These are phyloP conservation scores for Gallinago undulata DNA, from an alignment of 2,113 vertebrate genomes.

Conservation along the genomic window DNA sequence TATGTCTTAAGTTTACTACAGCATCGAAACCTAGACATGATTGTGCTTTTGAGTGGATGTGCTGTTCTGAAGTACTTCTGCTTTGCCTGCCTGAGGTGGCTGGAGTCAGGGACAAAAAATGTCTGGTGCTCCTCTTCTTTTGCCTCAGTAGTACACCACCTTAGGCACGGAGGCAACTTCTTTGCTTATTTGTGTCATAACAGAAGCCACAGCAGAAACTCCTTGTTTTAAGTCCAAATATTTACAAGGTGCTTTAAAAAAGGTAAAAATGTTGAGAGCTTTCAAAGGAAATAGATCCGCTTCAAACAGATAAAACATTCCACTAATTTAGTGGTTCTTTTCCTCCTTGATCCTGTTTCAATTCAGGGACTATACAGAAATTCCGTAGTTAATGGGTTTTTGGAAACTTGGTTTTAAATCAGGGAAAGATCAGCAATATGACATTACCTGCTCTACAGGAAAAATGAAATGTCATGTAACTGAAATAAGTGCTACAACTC, in stretches of 20 bases:
- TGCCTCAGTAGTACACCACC: neutral
- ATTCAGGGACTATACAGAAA: neutral
- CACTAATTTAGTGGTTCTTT: neutral
- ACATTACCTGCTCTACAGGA: neutral
- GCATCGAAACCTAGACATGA: neutral
- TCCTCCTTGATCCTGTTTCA: neutral
- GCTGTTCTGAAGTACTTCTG: neutral
- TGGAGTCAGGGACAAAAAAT: neutral
- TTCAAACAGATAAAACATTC: neutral
- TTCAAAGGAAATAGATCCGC: neutral
- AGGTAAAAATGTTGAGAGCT: neutral
- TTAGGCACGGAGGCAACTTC: neutral
- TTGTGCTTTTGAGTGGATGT: neutral
- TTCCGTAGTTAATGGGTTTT: conserved; percentile 17
- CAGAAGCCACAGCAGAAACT: neutral
- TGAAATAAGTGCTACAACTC: conserved; percentile 6
- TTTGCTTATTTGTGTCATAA: neutral
- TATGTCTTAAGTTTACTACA: neutral
- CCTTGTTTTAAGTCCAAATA: neutral
- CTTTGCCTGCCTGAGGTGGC: neutral
- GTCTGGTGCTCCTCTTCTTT: neutral
- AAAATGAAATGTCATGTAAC: conserved; percentile 41
- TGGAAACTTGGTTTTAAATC: neutral
- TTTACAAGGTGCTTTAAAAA: neutral
- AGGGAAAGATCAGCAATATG: neutral